phyloP scores from a whole-genome alignment of 2,113 vertebrate species.

The Epinephelus moara region DNA sequence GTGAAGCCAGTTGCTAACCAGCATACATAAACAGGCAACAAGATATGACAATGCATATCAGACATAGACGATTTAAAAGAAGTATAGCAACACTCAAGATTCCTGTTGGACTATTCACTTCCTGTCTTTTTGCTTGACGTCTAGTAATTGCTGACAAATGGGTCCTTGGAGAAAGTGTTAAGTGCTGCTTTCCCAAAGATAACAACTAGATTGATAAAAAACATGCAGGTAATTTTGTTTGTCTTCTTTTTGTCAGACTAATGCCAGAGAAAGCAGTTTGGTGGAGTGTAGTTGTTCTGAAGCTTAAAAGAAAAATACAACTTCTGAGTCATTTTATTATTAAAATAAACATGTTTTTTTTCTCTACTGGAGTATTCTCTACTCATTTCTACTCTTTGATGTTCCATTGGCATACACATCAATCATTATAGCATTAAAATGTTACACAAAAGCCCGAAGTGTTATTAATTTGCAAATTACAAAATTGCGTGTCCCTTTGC shows the following conservation, averaged over 20 bases:
- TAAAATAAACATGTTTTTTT: not conserved
- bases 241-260: not conserved
- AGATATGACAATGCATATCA: too few relatives aligned
- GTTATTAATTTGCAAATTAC: constrained; percentile 23
- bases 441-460: constrained; percentile 11
- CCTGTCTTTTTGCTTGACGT: not conserved
- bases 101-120: not conserved
- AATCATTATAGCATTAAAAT: constrained; percentile 10
- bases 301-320: not conserved
- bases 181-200: not conserved
- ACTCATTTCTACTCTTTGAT: constrained; percentile 32
- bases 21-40: not conserved
- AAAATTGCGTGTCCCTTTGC: not conserved
- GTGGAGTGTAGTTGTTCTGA: not conserved
- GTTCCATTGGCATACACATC: not conserved
- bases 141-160: not conserved
- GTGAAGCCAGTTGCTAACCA: not conserved
- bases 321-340: not conserved
- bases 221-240: not conserved
- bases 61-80: not conserved
- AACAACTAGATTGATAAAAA: not conserved
- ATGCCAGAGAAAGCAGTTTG: not conserved
- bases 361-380: too few relatives aligned
- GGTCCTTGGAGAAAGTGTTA: not conserved
- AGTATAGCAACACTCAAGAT: not conserved